These are phyloP conservation scores for Drosophila yooni DNA, from an alignment of 2,888 invertebrate genomes.

Conservation along the genomic window DNA sequence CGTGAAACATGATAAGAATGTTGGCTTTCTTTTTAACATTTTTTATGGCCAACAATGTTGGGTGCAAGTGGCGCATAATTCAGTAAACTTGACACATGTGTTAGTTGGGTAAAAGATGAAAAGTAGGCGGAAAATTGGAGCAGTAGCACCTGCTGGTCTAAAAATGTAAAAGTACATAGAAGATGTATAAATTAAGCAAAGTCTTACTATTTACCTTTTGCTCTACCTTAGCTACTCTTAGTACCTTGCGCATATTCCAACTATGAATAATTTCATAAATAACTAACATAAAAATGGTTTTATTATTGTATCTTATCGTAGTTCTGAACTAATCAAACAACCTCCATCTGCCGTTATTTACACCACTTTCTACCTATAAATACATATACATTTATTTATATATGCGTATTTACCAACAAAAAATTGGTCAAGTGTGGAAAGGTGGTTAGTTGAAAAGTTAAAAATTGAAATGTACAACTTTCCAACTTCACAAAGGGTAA, in stretches of 20 bases:
- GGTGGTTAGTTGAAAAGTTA: constrained; percentile 27
- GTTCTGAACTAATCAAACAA: background rate
- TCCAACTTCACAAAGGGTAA: constrained; percentile 34
- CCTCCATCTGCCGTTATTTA: background rate
- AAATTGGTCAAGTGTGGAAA: constrained; percentile 25
- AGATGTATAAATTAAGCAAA: background rate
- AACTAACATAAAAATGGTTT: background rate
- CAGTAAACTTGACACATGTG: background rate
- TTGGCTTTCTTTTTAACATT: constrained; percentile 1
- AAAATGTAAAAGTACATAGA: background rate
- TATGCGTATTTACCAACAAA: background rate
- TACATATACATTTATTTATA: background rate
- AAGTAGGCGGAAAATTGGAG: background rate
- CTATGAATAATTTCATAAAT: background rate
- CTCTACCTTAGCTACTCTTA: background rate
- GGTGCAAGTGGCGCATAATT: background rate
- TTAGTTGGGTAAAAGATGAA: background rate
- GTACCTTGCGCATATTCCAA: background rate
- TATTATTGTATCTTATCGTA: background rate
- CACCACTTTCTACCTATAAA: background rate
- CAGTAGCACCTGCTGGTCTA: background rate
- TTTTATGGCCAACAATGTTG: constrained; percentile 1
- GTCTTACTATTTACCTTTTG: background rate
- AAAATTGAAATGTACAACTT: constrained; percentile 53
- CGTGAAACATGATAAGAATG: constrained; percentile 5